Evolutionary conservation across 2,797 vertebrate species (phyloP), one percentile per base, ranked within the genome.

Genomic region (Mormyrops attenuatus): DNA sequence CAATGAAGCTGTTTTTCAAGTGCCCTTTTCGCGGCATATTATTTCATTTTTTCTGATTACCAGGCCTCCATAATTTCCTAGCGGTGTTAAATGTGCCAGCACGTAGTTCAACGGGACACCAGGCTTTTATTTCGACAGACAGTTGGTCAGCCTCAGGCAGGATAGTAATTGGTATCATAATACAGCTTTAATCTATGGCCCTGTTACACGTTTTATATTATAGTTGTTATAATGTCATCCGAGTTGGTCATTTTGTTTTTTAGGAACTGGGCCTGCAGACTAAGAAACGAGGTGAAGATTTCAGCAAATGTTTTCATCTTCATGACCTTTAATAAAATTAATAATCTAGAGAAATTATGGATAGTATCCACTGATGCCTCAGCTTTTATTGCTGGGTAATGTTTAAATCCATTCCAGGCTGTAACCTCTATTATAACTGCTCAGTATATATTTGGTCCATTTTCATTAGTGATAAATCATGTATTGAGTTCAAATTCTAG

Each of bases 131-230:
- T 89, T 89, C 52, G 89, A 86, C 88, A 92, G 93, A 94, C 94
- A 93, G 93, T 95, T 94, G 93, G 92, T 90, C 73, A 91, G 93
- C 94, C 92, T 53, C 63, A 91, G 94, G 94, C 91, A 91, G 88
- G 93, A 89, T 93, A 93, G 93, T 94, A 95, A 94, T 95, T 94
- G 94, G 92, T 50, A 13, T 52, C 89, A 92, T 93, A 93, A 93
- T 92, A 93, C 92, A 93, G 91, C 91, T 91, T 91, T 88, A 92
- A 90, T 93, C 92, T 92, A 91, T 88, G 90, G 60, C 38, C 34
- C 4, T 41, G 44, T 90, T 93, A 90, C 91, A 93, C 92, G 90
- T 93, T 93, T 92, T 92, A 44, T 80, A 80, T 80, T 80, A 80
- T 80, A 44, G 38, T 44, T 44, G 17, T 44, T 80, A 80, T 44